Percentiles rank a stretch among this genome's conserved stretches.
Conservation (phyloP, 2,797 vertebrate genomes). For the Jordanella pulchra region DNA sequence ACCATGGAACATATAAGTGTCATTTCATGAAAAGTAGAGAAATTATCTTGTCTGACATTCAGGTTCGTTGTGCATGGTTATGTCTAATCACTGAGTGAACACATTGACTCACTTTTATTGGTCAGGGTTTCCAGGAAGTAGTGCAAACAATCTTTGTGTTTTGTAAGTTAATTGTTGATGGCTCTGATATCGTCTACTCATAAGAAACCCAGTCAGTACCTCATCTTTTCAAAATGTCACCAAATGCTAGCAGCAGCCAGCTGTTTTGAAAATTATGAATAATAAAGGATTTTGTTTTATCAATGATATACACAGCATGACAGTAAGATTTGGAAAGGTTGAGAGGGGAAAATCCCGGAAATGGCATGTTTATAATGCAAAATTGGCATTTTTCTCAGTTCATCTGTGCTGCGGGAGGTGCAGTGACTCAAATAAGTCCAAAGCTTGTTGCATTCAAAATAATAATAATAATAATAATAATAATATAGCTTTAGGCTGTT, state of each 20-base stretch:
- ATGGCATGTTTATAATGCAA: constrained; percentile 25
- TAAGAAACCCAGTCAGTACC: constrained; percentile 44
- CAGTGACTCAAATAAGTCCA: constrained; percentile 39
- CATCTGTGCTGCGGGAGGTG: constrained; percentile 12
- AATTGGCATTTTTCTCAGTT: constrained; percentile 31
- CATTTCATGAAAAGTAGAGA: constrained; percentile 46
- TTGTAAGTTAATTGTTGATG: constrained; percentile 76
- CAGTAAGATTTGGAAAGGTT: constrained; percentile 66
- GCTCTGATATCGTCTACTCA: constrained; percentile 62
- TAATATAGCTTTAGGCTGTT: constrained; percentile 53
- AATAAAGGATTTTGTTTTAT: constrained; percentile 67
- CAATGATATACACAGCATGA: constrained; percentile 30
- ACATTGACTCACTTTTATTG: constrained; percentile 55
- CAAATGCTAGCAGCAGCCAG: constrained; percentile 66
- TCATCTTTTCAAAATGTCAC: constrained; percentile 76
- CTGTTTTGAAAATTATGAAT: constrained; percentile 54
- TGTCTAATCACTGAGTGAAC: constrained; percentile 73
- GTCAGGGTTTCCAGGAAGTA: constrained; percentile 58
- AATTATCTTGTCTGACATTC: constrained; percentile 74
- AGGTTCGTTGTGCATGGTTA: constrained; percentile 51
- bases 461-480: too few relatives aligned
- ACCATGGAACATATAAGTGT: constrained; percentile 49
- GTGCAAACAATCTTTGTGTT: constrained; percentile 67
- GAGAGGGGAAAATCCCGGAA: constrained; percentile 34
- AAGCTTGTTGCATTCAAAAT: constrained; percentile 33